Base-by-base conservation (phyloP, 2,113 vertebrate species). In the Melanotaenia duboulayi region DNA sequence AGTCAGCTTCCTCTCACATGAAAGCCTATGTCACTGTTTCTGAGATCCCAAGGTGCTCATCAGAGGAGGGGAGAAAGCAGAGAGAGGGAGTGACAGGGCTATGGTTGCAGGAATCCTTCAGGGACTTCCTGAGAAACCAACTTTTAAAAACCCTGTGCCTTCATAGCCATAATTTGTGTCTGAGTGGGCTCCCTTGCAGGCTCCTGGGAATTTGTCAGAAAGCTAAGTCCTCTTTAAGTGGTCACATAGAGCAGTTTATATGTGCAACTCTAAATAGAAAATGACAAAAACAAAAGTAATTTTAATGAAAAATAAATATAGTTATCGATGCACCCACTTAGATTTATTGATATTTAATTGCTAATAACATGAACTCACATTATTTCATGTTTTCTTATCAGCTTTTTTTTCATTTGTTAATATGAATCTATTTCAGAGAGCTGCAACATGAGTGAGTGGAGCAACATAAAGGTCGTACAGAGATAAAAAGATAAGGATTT, bases 1-100 rank as follows among this genome's bases (percentile, higher is more conserved):
- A 62, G 23, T 71, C 60, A 49, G 68, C 67, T 72, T 77, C 81
- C 76, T 75, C 70, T 75, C 73, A 75, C 86, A 81, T 76, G 80
- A 90, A 89, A 86, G 20, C 56, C 73, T 24, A 64, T 79, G 78
- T 82, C 83, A 75, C 72, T 44, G 67, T 76, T 74, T 72, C 77
- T 58, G 65, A 90, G 59, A 79, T 91, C 87, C 88, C 82, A 46
- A 67, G 80, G 71, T 69, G 61, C 79, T 86, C 86, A 78, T 84
- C 83, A 82, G 74, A 69, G 61, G 62, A 70, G 72, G 24, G 23
- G 56, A 72, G 72, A 64, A 71, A 37, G 20, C 0, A 0, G 20
- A 3, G 44, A 40, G 7, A 23, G 63, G 64, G 44, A 69, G 56
- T 75, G 81, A 86, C 76, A 65, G 78, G 76, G 67, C 68, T 55